Evolutionary conservation across 2,888 invertebrate species (phyloP), one percentile per base, ranked within the genome.

Genomic region (Lydus trimaculatus): DNA sequence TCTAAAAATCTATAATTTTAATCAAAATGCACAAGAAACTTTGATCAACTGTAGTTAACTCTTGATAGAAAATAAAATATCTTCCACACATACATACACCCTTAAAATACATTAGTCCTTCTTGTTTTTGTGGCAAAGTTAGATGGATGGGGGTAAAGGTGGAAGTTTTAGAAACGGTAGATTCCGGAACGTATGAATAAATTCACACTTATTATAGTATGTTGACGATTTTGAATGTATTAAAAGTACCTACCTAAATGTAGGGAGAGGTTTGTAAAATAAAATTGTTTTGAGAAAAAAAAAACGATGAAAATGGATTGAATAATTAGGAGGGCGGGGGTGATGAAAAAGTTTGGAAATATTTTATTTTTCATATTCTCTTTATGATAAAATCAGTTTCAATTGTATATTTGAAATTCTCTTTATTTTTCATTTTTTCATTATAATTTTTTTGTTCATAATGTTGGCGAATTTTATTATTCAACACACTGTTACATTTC

Each of bases 401-500:
- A 39, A 39, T 43, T 43, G 7, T 1, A 43, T 43, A 17, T 43
- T 43, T n/a, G n/a, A n/a, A 8, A 17, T 43, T 0, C 17, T 43
- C 43, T n/a, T 13, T 1, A 20, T 15, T 23, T 36, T 13, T 39
- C n/a, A n/a, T n/a, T n/a, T 2, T 5, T 36, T 39, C 0, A n/a
- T 39, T 28, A 23, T 25, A 11, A 11, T 23, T 23, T 48, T 52
- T 52, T 52, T 52, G 13, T 56, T 15, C 15, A 1, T 28, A 5
- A 7, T n/a, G 4, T 56, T 6, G 56, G 3, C 8, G 4, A n/a
- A 28, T 56, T 56, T 56, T 28, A 25, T n/a, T 56, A 56, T 56
- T 73, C 72, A 65, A 71, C 65, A 67, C 71, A 67, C 71, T 66
- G 20, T 70, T 66, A 75, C 72, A 78, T 79, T 80, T 82, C 81